Percentiles rank a stretch among this genome's conserved stretches.
Evolutionary conservation across 2,888 invertebrate species (phyloP).

Genomic region (Callinectes sapidus): DNA sequence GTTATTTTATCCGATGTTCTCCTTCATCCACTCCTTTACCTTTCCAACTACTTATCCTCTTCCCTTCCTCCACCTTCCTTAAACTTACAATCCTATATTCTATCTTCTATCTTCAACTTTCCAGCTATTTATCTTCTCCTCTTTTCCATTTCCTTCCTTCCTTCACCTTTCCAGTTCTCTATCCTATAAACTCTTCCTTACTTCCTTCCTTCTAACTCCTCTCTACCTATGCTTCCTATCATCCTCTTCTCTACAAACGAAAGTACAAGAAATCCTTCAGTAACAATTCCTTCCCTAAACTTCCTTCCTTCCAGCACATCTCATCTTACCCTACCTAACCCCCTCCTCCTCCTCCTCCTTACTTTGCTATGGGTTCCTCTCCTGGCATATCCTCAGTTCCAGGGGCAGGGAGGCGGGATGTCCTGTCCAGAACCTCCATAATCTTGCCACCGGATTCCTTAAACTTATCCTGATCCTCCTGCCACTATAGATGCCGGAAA

Average conservation of each 20-base stretch:
- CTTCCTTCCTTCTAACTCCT: background rate
- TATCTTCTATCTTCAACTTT: background rate
- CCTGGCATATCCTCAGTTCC: slow-evolving; percentile 48
- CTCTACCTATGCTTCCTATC: background rate
- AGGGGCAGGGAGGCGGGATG: slow-evolving; percentile 77
- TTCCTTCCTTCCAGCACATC: background rate
- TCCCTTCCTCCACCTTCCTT: background rate
- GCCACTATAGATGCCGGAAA: slow-evolving; percentile 81
- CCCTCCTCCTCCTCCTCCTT: background rate
- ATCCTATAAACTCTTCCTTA: background rate
- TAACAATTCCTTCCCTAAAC: background rate
- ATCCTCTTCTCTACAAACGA: too few relatives aligned
- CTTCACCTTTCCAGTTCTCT: background rate
- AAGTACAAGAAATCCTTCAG: too few relatives aligned
- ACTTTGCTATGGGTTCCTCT: slow-evolving; percentile 60
- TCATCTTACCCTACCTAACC: background rate
- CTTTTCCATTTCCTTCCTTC: background rate
- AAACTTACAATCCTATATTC: background rate
- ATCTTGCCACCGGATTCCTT: slow-evolving; percentile 81
- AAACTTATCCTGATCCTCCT: slow-evolving; percentile 81
- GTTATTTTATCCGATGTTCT: too few relatives aligned
- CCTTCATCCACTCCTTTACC: background rate
- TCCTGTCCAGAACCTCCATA: slow-evolving; percentile 80
- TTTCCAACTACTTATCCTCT: background rate
- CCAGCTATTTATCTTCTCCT: background rate